Percentiles rank a stretch among this genome's conserved stretches.
These are phyloP conservation scores for Macquaria australasica DNA, from an alignment of 2,113 vertebrate species.

Conservation along the genomic window DNA sequence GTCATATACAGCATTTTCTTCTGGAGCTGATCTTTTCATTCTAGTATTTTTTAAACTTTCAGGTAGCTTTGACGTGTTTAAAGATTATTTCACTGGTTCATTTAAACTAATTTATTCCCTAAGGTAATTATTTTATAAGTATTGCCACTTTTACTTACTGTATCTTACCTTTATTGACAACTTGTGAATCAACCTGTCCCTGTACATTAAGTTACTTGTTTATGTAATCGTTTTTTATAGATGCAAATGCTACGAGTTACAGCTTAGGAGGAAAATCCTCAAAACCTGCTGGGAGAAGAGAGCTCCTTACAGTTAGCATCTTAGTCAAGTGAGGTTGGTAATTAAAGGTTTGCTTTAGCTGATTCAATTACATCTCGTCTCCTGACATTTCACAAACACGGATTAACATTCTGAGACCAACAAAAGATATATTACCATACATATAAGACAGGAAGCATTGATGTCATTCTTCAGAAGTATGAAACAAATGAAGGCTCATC, in stretches of 20 bases:
- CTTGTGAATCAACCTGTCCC: neutral
- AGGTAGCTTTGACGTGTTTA: too few species aligned
- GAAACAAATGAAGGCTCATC: conserved; percentile 4
- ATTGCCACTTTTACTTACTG: too few species aligned
- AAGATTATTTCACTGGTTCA: too few species aligned
- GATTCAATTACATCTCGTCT: conserved; percentile 4
- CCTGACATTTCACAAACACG: neutral
- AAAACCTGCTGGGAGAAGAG: conserved; percentile 2
- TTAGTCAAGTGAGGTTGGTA: neutral
- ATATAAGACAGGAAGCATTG: neutral
- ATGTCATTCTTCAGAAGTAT: neutral
- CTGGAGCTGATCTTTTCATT: neutral
- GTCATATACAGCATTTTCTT: neutral
- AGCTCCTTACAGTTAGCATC: neutral
- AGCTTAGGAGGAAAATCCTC: neutral
- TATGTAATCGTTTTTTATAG: neutral
- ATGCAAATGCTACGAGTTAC: neutral
- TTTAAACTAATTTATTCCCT: too few species aligned
- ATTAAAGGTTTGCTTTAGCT: conserved; percentile 12
- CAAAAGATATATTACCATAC: neutral
- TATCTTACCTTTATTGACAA: too few species aligned
- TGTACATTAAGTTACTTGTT: neutral
- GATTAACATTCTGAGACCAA: neutral
- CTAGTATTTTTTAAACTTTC: too few species aligned
- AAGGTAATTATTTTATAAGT: too few species aligned